These are phyloP conservation scores for Gallinago media DNA, from an alignment of 2,113 vertebrate species.

Conservation along the genomic window DNA sequence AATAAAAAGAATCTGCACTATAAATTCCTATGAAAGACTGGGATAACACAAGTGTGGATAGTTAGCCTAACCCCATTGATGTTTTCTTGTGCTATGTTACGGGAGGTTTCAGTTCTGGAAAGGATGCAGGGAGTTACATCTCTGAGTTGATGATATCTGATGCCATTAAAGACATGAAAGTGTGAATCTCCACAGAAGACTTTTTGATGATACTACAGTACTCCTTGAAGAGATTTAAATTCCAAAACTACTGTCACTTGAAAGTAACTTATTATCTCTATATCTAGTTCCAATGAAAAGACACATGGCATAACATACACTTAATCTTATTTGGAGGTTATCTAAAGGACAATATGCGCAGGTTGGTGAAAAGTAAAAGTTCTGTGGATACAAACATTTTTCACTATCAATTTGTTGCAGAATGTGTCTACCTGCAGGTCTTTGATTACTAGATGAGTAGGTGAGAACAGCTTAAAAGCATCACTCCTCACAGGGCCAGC, in stretches of 20 bases:
- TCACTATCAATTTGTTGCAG: not conserved
- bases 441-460: not conserved
- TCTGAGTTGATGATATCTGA: not conserved
- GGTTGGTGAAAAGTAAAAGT: not conserved
- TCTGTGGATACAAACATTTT: not conserved
- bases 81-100: not conserved
- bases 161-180: constrained; percentile 10
- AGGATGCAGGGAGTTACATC: not conserved
- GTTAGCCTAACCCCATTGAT: not conserved
- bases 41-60: not conserved
- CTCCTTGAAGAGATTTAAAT: constrained; percentile 25
- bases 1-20: not conserved
- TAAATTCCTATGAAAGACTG: not conserved
- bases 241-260: not conserved
- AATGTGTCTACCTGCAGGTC: not conserved
- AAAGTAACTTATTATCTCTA: not conserved
- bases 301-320: not conserved
- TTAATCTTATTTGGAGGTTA: not conserved
- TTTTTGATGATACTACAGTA: not conserved
- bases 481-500: not conserved
- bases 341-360: not conserved
- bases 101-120: not conserved
- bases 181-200: not conserved
- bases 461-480: not conserved
- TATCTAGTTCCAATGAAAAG: not conserved